phyloP scores from a whole-genome alignment of 2,797 vertebrate species.

The Rhincodon typus region DNA sequence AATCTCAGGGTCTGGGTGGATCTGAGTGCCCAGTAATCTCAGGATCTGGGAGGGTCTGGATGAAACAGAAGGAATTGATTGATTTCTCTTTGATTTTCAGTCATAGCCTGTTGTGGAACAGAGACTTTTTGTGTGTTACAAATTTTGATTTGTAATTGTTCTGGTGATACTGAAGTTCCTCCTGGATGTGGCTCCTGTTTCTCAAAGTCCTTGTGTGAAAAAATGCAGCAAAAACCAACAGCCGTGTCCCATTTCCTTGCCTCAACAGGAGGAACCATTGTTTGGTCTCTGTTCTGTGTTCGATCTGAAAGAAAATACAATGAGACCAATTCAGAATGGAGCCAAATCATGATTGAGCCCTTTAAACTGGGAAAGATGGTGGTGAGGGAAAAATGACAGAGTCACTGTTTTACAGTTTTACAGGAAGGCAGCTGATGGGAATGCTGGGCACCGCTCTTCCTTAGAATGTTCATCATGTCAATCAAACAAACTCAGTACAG shows the following conservation, averaged over 20 bases:
- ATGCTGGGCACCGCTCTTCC: neutral
- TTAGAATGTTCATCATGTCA: neutral
- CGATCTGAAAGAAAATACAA: neutral
- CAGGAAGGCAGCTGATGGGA: neutral
- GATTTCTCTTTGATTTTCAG: no score
- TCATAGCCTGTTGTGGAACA: no score
- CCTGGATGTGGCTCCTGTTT: neutral
- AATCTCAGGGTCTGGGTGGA: no score
- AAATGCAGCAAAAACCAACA: neutral
- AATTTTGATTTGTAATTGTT: no score
- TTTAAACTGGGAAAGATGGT: neutral
- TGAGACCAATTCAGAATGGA: neutral
- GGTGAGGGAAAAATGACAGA: neutral
- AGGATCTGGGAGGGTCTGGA: no score
- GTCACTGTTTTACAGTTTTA: neutral
- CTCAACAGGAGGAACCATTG: neutral
- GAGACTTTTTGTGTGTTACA: no score
- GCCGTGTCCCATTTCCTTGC: neutral
- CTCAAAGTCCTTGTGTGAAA: no score
- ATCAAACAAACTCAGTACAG: neutral
- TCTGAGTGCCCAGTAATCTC: no score
- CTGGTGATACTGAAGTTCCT: no score
- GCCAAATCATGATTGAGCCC: neutral
- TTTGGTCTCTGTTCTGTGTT: neutral
- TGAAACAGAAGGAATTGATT: no score